Percentiles rank a stretch among this genome's conserved stretches.
phyloP scores from a whole-genome alignment of 2,888 invertebrate species.

The Morpho deidamia region DNA sequence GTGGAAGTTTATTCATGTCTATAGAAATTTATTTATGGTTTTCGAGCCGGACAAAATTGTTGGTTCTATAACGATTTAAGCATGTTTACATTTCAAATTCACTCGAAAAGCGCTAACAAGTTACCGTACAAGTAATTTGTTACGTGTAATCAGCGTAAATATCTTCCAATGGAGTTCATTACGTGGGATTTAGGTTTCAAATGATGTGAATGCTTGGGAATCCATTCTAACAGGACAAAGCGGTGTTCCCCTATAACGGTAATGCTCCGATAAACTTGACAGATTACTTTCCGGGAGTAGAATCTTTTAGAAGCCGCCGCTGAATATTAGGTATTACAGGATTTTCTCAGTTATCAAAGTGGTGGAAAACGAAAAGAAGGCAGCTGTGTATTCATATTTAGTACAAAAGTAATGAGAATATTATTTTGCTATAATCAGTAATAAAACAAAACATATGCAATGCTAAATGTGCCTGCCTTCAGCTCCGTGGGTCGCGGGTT shows the following conservation, averaged over 20 bases:
- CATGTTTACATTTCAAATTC: too few species aligned
- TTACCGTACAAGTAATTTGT: constrained; percentile 1
- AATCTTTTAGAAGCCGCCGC: constrained; percentile 54
- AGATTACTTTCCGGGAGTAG: constrained; percentile 57
- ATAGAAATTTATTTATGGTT: too few species aligned
- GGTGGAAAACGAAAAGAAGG: constrained; percentile 31
- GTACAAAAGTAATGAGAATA: too few species aligned
- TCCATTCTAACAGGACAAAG: constrained; percentile 39
- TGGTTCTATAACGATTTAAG: too few species aligned
- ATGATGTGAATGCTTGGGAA: constrained; percentile 16
- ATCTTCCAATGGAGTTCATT: constrained; percentile 14
- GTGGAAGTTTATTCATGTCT: too few species aligned
- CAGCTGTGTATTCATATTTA: too few species aligned
- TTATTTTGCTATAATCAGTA: too few species aligned
- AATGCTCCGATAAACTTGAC: constrained; percentile 68
- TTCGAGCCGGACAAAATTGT: too few species aligned
- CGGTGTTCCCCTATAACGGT: constrained; percentile 53
- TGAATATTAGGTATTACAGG: constrained; percentile 51
- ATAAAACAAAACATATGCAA: too few species aligned
- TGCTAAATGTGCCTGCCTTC: too few species aligned
- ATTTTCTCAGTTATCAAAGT: constrained; percentile 51
- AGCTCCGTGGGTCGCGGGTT: too few species aligned
- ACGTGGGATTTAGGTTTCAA: constrained; percentile 16
- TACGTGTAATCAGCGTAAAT: constrained; percentile 6
- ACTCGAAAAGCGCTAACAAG: background rate